Conservation (phyloP, 1,140 invertebrate genomes). For the Ruditapes philippinarum region DNA sequence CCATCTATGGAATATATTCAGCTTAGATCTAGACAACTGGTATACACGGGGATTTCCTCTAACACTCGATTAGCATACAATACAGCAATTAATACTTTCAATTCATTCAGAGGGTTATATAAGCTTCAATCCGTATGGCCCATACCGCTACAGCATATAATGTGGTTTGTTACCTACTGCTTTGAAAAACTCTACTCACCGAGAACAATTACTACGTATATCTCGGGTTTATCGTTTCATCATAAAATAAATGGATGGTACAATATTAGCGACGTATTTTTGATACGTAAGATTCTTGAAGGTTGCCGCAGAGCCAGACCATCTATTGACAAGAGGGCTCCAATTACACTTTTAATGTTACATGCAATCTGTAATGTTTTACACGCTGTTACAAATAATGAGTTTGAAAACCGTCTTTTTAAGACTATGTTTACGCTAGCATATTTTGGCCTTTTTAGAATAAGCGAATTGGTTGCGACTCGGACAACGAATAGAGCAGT, state of each 20-base stretch:
- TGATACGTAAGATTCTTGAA: not conserved
- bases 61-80: conserved; percentile 31
- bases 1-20: conserved; percentile 32
- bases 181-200: not conserved
- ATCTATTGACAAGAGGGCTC: not conserved
- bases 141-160: not conserved
- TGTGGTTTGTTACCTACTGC: not conserved
- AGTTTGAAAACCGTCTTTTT: not conserved
- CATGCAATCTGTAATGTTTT: not conserved
- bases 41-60: not conserved
- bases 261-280: not conserved
- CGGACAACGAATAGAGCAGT: not conserved
- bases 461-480: not conserved
- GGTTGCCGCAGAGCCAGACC: not conserved
- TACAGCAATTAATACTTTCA: conserved; percentile 17
- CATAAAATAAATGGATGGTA: not conserved
- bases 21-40: not conserved
- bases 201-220: not conserved
- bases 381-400: not conserved
- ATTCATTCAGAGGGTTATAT: not conserved
- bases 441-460: not conserved
- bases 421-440: not conserved
- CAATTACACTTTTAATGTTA: not conserved
- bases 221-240: not conserved
- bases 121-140: not conserved